phyloP scores from a whole-genome alignment of 1,140 invertebrate genomes.

The Lasaia peninsularis region DNA sequence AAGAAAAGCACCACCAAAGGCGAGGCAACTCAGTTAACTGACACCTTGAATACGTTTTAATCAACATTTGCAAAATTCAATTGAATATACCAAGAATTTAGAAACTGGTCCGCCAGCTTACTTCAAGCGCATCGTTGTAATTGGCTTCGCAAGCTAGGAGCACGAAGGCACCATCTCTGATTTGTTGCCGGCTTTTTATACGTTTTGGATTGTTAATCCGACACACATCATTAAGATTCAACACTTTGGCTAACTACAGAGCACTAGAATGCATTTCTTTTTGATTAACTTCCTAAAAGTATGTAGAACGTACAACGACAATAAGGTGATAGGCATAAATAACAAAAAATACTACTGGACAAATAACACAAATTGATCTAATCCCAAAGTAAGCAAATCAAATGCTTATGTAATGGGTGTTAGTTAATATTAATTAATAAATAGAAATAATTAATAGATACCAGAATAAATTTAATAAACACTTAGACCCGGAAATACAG shows the following conservation, averaged over 20 bases:
- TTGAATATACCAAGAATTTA: conserved; percentile 76
- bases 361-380: too few species aligned
- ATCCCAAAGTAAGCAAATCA: too few species aligned
- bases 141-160: conserved; percentile 64
- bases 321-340: not conserved
- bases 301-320: too few species aligned
- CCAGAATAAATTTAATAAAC: too few species aligned
- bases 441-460: too few species aligned
- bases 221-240: conserved; percentile 35
- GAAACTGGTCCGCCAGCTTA: conserved; percentile 68
- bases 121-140: conserved; percentile 74
- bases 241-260: conserved; percentile 10
- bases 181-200: conserved; percentile 59
- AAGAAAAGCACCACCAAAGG: not conserved
- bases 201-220: conserved; percentile 29
- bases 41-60: conserved; percentile 17
- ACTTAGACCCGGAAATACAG: too few species aligned
- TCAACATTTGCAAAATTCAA: conserved; percentile 48
- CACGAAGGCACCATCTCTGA: conserved; percentile 63
- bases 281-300: too few species aligned
- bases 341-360: too few species aligned
- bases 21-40: not conserved
- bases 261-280: not conserved
- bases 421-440: too few species aligned
- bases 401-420: too few species aligned